Percentiles rank a stretch among this genome's conserved stretches.
These are phyloP conservation scores for Amphimedon queenslandica DNA, from an alignment of 37 sponge, comb jelly and placozoan genomes.

Conservation along the genomic window DNA sequence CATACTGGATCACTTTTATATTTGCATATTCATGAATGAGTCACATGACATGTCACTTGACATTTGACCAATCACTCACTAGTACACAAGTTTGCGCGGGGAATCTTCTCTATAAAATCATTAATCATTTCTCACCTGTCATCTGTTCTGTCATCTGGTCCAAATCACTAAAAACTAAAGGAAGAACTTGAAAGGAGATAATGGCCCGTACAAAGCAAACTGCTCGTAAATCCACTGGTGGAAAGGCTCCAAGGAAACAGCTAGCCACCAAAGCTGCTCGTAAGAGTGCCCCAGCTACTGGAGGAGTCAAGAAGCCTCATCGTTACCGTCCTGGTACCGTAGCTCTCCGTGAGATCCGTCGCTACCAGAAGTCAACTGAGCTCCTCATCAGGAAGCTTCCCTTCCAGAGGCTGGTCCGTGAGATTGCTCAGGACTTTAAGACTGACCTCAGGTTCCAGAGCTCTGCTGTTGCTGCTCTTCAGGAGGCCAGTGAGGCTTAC, in stretches of 20 bases:
- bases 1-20: no score
- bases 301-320: slow-evolving; percentile 59
- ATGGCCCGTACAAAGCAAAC: slow-evolving; percentile 61
- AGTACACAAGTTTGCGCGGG: no score
- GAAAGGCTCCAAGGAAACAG: slow-evolving; percentile 56
- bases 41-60: no score
- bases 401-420: slow-evolving; percentile 53
- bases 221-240: no score
- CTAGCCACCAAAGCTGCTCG: slow-evolving; percentile 52
- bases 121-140: no score
- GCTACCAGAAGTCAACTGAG: slow-evolving; percentile 19
- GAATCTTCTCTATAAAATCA: no score
- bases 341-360: slow-evolving; percentile 58
- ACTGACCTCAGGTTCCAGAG: slow-evolving; percentile 60
- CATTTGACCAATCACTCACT: no score
- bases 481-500: slow-evolving; percentile 80
- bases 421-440: slow-evolving; percentile 58
- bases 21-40: no score
- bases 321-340: slow-evolving; percentile 63
- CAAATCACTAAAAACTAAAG: no score
- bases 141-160: no score
- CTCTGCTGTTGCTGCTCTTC: slow-evolving; percentile 60
- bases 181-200: no score
- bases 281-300: slow-evolving; percentile 58
- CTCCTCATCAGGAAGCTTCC: slow-evolving; percentile 35